phyloP scores from a whole-genome alignment of 1,140 invertebrate species.

The Araneus ventricosus region DNA sequence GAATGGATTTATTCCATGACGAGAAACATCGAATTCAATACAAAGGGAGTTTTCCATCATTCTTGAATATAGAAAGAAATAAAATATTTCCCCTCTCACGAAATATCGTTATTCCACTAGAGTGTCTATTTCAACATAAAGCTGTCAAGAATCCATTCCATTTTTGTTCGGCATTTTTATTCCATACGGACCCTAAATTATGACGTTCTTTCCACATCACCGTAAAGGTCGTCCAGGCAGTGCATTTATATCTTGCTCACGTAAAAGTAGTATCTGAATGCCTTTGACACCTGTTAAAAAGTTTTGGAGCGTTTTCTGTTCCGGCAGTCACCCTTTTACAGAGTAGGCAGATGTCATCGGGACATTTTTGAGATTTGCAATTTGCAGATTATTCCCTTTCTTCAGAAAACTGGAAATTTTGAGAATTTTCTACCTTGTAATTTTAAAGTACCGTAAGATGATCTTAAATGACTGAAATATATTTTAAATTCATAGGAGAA shows the following conservation, averaged over 20 bases:
- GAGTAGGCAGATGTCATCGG: background rate
- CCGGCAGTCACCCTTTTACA: background rate
- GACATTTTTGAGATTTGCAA: background rate
- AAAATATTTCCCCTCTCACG: background rate
- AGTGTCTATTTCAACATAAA: background rate
- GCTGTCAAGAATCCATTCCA: background rate
- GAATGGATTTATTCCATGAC: no score
- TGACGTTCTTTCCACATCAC: background rate
- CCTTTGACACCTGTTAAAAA: constrained; percentile 35
- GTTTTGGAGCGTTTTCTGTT: background rate
- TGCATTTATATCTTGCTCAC: constrained; percentile 8
- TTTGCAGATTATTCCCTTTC: background rate
- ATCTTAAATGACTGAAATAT: background rate
- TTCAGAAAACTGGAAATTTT: background rate
- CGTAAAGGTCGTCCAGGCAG: constrained; percentile 17
- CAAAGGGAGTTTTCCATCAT: background rate
- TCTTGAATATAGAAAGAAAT: background rate
- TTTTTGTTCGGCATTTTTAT: background rate
- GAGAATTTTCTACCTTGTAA: background rate
- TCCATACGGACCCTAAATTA: background rate
- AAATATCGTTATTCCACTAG: background rate
- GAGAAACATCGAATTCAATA: no score
- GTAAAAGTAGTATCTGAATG: constrained; percentile 20
- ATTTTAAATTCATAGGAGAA: background rate
- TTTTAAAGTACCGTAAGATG: background rate